Evolutionary conservation across 2,888 invertebrate genomes (phyloP), one percentile per base, ranked within the genome.

Genomic region (Julus scandinavius): DNA sequence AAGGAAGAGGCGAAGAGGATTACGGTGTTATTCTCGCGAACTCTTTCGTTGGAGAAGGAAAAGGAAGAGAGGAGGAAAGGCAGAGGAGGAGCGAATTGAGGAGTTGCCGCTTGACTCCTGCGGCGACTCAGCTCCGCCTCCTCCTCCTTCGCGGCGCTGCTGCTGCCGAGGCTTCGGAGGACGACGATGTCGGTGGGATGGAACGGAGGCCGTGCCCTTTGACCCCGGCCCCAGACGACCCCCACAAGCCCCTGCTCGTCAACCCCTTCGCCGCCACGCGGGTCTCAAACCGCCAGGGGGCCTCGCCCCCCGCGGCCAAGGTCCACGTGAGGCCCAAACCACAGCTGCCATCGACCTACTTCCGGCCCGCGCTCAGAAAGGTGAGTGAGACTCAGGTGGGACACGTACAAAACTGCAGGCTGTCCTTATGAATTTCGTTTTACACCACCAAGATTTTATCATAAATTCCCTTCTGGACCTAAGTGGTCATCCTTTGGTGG

Each of bases 321-420:
- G 84, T 87, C 49, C 87, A 89, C 50, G 88, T 88, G 2, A 86
- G 87, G 15, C 83, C 88, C 38, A 89, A 88, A 20, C 88, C 88
- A 2, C 85, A 85, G 11, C 54, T 89, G 1, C 89, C 90, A 3
- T 63, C 88, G 40, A 85, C 88, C 49, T 88, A 89, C 86, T 89
- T 90, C 3, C 86, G 15, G 40, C 88, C 5, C 72, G 50, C 13
- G 45, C 88, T 41, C 86, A 83, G 13, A 29, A 17, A 63, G 63
- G 63, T 63, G 1, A 63, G 45, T 5, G 6, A n/a, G n/a, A n/a
- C n/a, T n/a, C n/a, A n/a, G n/a, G n/a, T n/a, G n/a, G n/a, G n/a
- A n/a, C n/a, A n/a, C n/a, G n/a, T n/a, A n/a, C n/a, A n/a, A n/a
- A n/a, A n/a, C n/a, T n/a, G n/a, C n/a, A n/a, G n/a, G n/a, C n/a